Evolutionary conservation across 2,888 invertebrate species (phyloP), one percentile per base, ranked within the genome.

Genomic region (Drosophila histrio): DNA sequence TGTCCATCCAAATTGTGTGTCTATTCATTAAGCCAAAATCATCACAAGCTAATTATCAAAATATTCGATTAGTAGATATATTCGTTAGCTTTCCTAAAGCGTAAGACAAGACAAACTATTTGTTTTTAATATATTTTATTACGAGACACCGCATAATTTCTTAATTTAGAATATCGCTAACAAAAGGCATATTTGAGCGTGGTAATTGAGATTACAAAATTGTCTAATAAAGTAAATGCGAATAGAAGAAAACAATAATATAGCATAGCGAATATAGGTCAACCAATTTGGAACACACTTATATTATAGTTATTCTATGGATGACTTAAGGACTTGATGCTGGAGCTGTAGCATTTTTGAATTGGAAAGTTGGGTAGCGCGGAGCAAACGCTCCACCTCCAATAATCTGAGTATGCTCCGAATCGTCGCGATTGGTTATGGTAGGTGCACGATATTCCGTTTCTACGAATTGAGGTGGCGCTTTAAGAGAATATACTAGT

Each of bases 401-500:
- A 2, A 92, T 87, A 22, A 94, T 92, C 72, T 92, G 91, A 21
- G 93, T 93, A 78, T 94, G 92, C 54, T 93, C 93, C 9, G 93
- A 94, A 84, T 95, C 95, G 28, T 94, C 94, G 34, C 93, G 92
- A 70, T 95, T 95, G 61, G 93, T 93, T 46, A 95, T 94, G 65
- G 93, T 93, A 49, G 93, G 92, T 3, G 95, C 94, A n/a, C 93
- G 92, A 82, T 93, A 94, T 39, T 93, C 91, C 15, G 94, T 93
- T 89, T 94, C 95, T 67, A 94, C 93, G 90, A 94, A 95, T 17
- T 94, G 93, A 2, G 95, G 95, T 66, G 94, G 93, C 76, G 94
- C 95, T 95, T 90, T 15, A 91, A 21, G 7, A 8, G 6, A 28
- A 28, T 24, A 38, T 5, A 17, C 11, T 22, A 15, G 4, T n/a